These are phyloP conservation scores for Pterostichus madidus DNA, from an alignment of 2,888 invertebrate genomes.

Conservation along the genomic window DNA sequence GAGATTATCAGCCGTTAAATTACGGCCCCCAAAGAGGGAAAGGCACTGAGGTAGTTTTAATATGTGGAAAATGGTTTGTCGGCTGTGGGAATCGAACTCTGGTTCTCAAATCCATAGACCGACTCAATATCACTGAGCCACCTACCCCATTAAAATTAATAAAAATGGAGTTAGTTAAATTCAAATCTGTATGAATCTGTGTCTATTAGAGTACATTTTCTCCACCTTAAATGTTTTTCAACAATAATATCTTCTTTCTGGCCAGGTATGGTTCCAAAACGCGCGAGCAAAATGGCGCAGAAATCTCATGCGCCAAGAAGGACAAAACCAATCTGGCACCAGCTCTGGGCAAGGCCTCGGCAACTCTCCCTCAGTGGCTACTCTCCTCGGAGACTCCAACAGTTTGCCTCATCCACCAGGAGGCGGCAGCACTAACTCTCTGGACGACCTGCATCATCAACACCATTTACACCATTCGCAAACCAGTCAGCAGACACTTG, in stretches of 20 bases:
- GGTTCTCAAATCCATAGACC: too few species aligned
- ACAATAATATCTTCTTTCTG: neutral
- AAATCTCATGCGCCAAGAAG: slow-evolving; percentile 93
- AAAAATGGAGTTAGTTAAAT: too few species aligned
- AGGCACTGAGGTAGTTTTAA: too few species aligned
- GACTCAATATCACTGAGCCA: too few species aligned
- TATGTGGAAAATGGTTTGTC: too few species aligned
- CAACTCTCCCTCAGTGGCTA: slow-evolving; percentile 73
- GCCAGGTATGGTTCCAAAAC: slow-evolving; percentile 99
- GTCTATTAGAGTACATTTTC: too few species aligned
- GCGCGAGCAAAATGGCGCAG: slow-evolving; percentile 99
- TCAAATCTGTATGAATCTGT: too few species aligned
- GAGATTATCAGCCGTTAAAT: too few species aligned
- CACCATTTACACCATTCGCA: slow-evolving; percentile 78
- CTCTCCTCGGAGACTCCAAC: slow-evolving; percentile 77
- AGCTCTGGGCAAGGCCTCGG: slow-evolving; percentile 72
- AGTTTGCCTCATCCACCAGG: slow-evolving; percentile 78
- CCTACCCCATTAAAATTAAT: too few species aligned
- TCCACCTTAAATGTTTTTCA: too few species aligned
- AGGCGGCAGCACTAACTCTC: slow-evolving; percentile 61
- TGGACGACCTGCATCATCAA: slow-evolving; percentile 80
- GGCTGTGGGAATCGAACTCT: too few species aligned
- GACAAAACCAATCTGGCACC: slow-evolving; percentile 72
- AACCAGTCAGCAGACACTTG: slow-evolving; percentile 70
- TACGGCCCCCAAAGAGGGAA: too few species aligned